Base-by-base conservation (phyloP, 2,888 invertebrate species). In the Cataglyphis livida region DNA sequence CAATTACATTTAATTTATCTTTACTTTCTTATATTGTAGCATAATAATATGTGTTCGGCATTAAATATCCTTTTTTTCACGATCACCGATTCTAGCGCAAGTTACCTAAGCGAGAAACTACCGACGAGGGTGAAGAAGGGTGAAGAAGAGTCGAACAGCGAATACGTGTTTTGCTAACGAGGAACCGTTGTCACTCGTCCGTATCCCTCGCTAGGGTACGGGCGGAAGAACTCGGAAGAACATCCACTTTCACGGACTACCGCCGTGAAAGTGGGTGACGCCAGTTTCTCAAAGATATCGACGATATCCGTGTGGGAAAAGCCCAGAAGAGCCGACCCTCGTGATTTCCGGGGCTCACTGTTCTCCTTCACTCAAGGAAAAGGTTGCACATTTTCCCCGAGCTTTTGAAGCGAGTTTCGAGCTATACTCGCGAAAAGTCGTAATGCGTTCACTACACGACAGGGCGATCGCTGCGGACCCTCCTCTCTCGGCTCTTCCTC, bases 161-260 rank as follows among this genome's bases (percentile, higher is more conserved):
- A 86, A 84, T 73, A 90, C 90, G 91, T 90, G 91, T 91, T 90
- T 86, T 89, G 90, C 91, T 93, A 93, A 93, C 92, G 93, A 92
- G 93, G 92, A 93, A 93, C 90, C 91, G 91, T 92, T 93, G 93
- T 92, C 92, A 90, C 89, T 87, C 59, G 64, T 32, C 74, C 59
- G 87, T 87, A 79, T 82, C 81, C 87, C 78, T 82, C 65, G 51
- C 21, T 61, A 12, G 44, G 64, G 38, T 21, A 73, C 12, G 51
- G 35, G n/a, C 28, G 75, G 59, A 61, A 32, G 65, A 83, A 84
- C 74, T 83, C 38, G 81, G 59, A 83, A 75, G 83, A 88, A 84
- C 81, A 85, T 86, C 83, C 83, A 86, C 84, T 90, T 87, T 54
- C 74, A 66, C 74, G 83, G 76, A 44, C 44, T 44, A 44, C 44